phyloP scores from a whole-genome alignment of 1,140 invertebrate genomes.

The Neomicropteryx cornuta region DNA sequence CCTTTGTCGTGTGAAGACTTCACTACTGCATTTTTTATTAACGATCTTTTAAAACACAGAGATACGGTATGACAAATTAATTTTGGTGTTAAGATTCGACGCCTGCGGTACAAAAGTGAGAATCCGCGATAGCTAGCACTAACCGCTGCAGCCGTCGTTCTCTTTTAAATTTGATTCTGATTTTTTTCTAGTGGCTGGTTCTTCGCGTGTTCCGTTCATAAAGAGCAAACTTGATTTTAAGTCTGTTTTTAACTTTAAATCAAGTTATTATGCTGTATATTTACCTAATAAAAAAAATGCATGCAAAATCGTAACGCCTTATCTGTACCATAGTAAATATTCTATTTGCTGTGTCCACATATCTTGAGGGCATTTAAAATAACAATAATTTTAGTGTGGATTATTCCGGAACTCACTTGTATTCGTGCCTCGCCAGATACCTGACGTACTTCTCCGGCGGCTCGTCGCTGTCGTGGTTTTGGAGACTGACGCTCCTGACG shows the following conservation, averaged over 20 bases:
- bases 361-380: neutral
- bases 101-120: no score
- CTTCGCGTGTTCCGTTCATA: no score
- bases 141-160: no score
- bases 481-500: conserved; percentile 86
- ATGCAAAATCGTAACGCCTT: conserved; percentile 1
- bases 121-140: no score
- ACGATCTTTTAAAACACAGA: no score
- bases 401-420: conserved; percentile 52
- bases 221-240: no score
- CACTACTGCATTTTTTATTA: no score
- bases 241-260: conserved; percentile 3
- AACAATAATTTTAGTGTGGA: neutral
- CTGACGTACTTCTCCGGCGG: conserved; percentile 98
- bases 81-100: no score
- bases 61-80: no score
- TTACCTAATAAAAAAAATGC: neutral
- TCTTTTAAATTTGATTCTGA: no score
- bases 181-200: no score
- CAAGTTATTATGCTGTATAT: neutral
- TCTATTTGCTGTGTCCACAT: neutral
- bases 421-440: conserved; percentile 94
- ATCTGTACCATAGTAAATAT: neutral
- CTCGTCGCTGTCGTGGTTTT: conserved; percentile 78
- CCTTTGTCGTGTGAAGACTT: no score